A percentile compares a stretch with the other conserved stretches of the same genome.
Conservation (phyloP, 2,888 invertebrate species). For the Leptinotarsa tumamoca region DNA sequence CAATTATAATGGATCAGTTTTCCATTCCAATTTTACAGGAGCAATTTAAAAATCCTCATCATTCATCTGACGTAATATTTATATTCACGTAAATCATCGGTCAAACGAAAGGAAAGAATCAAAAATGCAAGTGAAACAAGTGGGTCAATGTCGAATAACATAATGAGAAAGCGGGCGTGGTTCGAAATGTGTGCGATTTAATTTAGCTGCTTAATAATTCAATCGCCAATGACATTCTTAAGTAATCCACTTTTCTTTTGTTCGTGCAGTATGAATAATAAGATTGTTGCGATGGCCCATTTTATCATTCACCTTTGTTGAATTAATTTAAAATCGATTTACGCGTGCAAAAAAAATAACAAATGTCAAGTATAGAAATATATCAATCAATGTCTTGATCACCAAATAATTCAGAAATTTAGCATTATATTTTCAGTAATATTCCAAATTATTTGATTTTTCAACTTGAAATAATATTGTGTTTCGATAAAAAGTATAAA, state of each 20-base stretch:
- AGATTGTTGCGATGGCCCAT: constrained; percentile 7
- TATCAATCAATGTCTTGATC: too few species aligned
- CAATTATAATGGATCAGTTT: too few species aligned
- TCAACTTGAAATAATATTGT: too few species aligned
- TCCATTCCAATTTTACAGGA: too few species aligned
- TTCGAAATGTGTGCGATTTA: constrained; percentile 28
- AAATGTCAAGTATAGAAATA: too few species aligned
- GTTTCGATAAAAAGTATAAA: too few species aligned
- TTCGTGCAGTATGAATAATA: constrained; percentile 5
- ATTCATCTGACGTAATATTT: neutral
- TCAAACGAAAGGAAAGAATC: constrained; percentile 27
- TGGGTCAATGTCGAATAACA: constrained; percentile 48
- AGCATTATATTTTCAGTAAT: too few species aligned
- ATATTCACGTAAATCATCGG: constrained; percentile 1
- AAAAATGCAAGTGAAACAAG: constrained; percentile 34
- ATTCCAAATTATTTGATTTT: too few species aligned
- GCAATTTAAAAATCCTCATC: neutral
- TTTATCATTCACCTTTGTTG: constrained; percentile 4
- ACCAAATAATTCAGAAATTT: too few species aligned
- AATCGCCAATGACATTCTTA: constrained; percentile 20
- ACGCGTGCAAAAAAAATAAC: neutral
- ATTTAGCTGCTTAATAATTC: constrained; percentile 29
- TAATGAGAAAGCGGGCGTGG: constrained; percentile 49
- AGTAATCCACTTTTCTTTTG: constrained; percentile 16
- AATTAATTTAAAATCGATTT: neutral